These are phyloP conservation scores for rabbit (Oryctolagus cuniculus) DNA, from an alignment of 2,113 vertebrate genomes.

Conservation along the genomic window DNA sequence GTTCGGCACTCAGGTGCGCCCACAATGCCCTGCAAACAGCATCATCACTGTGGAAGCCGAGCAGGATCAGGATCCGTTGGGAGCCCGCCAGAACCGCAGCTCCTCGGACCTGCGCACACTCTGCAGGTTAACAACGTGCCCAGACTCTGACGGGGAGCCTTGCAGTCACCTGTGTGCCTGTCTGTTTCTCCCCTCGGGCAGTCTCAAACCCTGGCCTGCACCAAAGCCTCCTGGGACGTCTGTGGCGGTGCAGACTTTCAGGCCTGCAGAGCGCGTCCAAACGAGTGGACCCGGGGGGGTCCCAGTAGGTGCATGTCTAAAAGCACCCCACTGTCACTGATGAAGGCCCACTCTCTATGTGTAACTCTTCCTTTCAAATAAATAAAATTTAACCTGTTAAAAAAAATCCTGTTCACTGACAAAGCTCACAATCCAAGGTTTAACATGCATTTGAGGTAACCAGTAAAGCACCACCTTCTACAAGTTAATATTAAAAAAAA, in stretches of 20 bases:
- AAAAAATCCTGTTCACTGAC: background rate
- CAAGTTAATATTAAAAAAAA: constrained; percentile 33
- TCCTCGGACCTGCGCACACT: background rate
- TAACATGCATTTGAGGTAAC: constrained; percentile 20
- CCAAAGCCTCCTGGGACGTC: background rate
- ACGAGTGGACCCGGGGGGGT: background rate
- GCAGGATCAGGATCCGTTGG: background rate
- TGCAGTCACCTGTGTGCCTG: background rate
- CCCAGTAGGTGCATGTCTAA: background rate
- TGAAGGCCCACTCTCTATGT: background rate
- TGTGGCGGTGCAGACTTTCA: background rate
- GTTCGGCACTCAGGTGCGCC: background rate
- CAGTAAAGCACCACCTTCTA: constrained; percentile 20
- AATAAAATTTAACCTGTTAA: background rate
- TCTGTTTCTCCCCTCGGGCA: background rate
- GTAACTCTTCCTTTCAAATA: too few relatives aligned
- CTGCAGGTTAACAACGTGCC: background rate
- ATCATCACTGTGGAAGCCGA: background rate
- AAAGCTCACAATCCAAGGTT: constrained; percentile 11
- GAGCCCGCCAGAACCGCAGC: background rate
- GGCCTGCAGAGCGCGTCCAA: background rate
- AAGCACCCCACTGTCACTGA: background rate
- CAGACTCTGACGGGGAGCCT: background rate
- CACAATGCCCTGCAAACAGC: background rate
- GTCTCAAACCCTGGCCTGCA: background rate